Percentiles rank a stretch among this genome's conserved stretches.
These are phyloP conservation scores for Leptopilina boulardi DNA, from an alignment of 1,140 invertebrate species.

Conservation along the genomic window DNA sequence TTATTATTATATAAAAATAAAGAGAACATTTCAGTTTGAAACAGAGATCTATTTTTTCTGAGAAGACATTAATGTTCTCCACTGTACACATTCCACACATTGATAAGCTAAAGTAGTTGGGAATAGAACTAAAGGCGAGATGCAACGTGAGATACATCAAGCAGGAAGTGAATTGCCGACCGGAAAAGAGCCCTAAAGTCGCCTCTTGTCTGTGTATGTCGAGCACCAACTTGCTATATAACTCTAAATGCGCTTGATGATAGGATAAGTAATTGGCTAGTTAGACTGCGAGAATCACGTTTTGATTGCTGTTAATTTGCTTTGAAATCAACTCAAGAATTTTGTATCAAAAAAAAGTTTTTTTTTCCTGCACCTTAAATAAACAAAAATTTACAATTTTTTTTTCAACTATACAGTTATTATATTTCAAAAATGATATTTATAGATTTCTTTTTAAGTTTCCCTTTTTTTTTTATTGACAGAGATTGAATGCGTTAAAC, in stretches of 20 bases:
- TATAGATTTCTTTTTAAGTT: no score
- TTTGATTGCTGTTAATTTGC: slow-evolving; percentile 17
- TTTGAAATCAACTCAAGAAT: neutral
- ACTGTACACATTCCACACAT: slow-evolving; percentile 10
- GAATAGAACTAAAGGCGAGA: slow-evolving; percentile 4
- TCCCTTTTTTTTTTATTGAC: no score
- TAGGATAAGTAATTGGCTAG: slow-evolving; percentile 5
- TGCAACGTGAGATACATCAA: slow-evolving; percentile 31
- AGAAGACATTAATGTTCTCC: neutral
- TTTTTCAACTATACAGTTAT: no score
- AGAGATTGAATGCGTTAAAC: no score
- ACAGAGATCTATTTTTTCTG: neutral
- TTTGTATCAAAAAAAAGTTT: neutral
- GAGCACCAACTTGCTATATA: slow-evolving; percentile 2
- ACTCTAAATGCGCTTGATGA: slow-evolving; percentile 26
- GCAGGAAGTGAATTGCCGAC: slow-evolving; percentile 25
- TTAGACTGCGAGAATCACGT: slow-evolving; percentile 1
- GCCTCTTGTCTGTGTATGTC: neutral
- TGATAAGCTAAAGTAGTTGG: neutral
- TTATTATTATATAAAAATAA: no score
- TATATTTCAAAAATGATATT: no score
- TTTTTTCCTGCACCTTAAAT: no score
- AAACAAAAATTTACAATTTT: no score
- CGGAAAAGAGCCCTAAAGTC: slow-evolving; percentile 29
- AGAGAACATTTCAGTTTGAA: no score